Evolutionary conservation across 2,888 invertebrate genomes (phyloP).

Genomic region (Xanthia togata): DNA sequence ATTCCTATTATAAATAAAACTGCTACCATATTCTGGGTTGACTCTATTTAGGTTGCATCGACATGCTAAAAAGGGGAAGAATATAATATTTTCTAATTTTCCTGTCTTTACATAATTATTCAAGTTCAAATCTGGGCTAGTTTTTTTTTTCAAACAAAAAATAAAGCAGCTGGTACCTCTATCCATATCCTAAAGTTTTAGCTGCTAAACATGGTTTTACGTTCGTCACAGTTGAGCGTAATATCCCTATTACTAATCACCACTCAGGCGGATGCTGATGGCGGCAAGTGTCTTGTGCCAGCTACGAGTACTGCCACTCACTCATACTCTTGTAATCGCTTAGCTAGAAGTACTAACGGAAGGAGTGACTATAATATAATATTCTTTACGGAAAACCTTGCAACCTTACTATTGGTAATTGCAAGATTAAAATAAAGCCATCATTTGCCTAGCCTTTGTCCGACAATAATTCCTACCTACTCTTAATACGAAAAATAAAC

Average conservation of each 20-base stretch:
- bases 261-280: conserved; percentile 11
- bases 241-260: conserved; percentile 25
- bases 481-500: too few species aligned
- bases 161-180: too few species aligned
- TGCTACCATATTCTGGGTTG: too few species aligned
- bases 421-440: neutral
- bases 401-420: neutral
- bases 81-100: neutral
- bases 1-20: neutral
- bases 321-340: neutral
- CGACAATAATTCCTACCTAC: too few species aligned
- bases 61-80: too few species aligned
- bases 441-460: too few species aligned
- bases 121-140: neutral
- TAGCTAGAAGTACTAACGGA: neutral
- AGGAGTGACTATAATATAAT: neutral
- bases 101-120: neutral
- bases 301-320: conserved; percentile 35
- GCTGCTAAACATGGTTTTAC: neutral
- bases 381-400: neutral
- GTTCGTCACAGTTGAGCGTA: neutral
- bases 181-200: neutral
- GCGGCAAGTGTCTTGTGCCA: conserved; percentile 20
- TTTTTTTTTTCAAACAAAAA: neutral
- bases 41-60: too few species aligned